phyloP scores from a whole-genome alignment of 2,888 invertebrate species.

The Diploptera punctata region DNA sequence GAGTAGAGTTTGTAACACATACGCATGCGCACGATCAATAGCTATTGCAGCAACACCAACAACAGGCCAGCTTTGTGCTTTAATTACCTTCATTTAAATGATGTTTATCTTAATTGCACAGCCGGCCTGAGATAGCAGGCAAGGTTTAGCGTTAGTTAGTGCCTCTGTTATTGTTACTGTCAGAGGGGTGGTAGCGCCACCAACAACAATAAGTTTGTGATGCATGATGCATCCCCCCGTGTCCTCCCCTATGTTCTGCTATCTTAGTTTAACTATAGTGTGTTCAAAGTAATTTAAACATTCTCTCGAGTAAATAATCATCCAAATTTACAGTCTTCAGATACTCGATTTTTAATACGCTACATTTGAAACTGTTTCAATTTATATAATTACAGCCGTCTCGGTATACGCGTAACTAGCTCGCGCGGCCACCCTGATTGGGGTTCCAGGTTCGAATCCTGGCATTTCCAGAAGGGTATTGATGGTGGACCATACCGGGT shows the following conservation, averaged over 20 bases:
- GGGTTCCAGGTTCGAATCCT: too few species aligned
- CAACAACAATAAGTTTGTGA: conserved; percentile 41
- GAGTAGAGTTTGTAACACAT: too few species aligned
- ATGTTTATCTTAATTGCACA: conserved; percentile 45
- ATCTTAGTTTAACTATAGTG: conserved; percentile 23
- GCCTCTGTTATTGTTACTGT: conserved; percentile 41
- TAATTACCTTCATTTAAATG: conserved; percentile 45
- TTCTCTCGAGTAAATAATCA: too few species aligned
- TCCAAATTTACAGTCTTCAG: too few species aligned
- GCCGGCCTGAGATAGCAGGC: conserved; percentile 39
- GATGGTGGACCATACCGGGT: too few species aligned
- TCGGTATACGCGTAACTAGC: too few species aligned
- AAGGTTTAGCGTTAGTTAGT: conserved; percentile 33
- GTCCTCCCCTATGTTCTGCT: background rate
- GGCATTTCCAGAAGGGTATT: too few species aligned
- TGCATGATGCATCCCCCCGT: conserved; percentile 32
- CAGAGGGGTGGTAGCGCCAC: conserved; percentile 27
- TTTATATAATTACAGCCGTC: too few species aligned
- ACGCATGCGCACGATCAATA: conserved; percentile 33
- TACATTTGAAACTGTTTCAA: too few species aligned
- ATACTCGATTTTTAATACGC: too few species aligned
- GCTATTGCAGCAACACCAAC: conserved; percentile 22
- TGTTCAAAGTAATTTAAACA: too few species aligned
- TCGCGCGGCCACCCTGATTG: too few species aligned
- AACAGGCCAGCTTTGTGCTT: conserved; percentile 34